Base-by-base conservation (phyloP, 2,113 vertebrate species). In the Paraplagusia blochii region DNA sequence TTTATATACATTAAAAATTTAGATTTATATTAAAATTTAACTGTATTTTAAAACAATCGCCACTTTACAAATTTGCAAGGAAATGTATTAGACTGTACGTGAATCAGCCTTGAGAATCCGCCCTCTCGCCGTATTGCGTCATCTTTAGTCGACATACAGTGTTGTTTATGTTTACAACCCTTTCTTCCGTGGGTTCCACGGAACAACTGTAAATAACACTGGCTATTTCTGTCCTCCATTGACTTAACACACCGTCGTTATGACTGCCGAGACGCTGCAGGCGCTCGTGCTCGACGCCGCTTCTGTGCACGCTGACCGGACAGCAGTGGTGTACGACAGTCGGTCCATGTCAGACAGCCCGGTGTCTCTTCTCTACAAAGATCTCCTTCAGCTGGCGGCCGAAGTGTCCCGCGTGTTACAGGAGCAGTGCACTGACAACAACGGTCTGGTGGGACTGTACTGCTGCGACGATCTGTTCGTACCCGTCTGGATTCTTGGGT, bases 401-500 rank as follows among this genome's bases (percentile, higher is more conserved):
- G 85, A 91, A n/a, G 83, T 99, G 29, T 80, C 90, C 1, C 1
- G 3, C 44, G 84, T 88, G 39, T 78, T 99, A 1, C 87, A 29
- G 0, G 14, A 60, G 35, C 74, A 43, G 58, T 91, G 91, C 11
- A 38, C 17, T 4, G 34, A 11, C 39, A 74, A 74, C 44, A 57
- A 45, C 14, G 63, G 60, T 1, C 77, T 85, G 50, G 86, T 98
- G 55, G 97, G 94, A 1, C 88, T 99, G 11, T 96, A 88, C 58
- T 95, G 94, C 59, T 72, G 76, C 8, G 90, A 92, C 10, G 92
- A 93, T 13, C 66, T 99, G 67, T 86, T 93, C 8, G 56, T 93
- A 11, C 94, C 95, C 0, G 92, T 92, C 35, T 99, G 95, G 94
- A 94, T 98, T 72, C 78, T 98, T 53, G 93, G 97, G 97, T 99